Evolutionary conservation across 2,888 invertebrate species (phyloP).

Genomic region (Caradrina clavipalpis): DNA sequence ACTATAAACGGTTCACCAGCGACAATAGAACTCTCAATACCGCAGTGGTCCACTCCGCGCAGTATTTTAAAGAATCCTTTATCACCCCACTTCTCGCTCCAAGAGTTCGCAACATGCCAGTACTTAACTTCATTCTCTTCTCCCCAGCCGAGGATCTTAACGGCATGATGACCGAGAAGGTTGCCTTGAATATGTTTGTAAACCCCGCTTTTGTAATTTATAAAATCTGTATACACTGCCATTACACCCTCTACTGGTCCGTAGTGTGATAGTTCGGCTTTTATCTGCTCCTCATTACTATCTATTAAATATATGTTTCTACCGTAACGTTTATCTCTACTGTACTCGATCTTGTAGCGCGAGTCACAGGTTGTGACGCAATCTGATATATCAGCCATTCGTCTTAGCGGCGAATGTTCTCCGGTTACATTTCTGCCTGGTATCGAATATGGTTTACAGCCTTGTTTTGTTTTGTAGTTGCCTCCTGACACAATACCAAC

Average conservation of each 20-base stretch:
- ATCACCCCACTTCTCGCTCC: conserved; percentile 45
- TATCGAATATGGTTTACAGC: conserved; percentile 39
- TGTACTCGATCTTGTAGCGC: conserved; percentile 21
- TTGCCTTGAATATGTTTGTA: conserved; percentile 30
- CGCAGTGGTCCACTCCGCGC: conserved; percentile 47
- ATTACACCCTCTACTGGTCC: conserved; percentile 44
- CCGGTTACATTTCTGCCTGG: conserved; percentile 10
- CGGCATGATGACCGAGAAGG: conserved; percentile 38
- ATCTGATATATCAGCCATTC: conserved; percentile 13
- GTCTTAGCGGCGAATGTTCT: neutral
- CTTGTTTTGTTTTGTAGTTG: conserved; percentile 31
- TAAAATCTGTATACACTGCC: conserved; percentile 40
- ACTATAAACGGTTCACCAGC: conserved; percentile 42
- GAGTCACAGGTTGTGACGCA: conserved; percentile 36
- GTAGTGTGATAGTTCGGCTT: conserved; percentile 40
- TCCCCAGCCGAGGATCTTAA: conserved; percentile 53
- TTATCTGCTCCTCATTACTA: conserved; percentile 29
- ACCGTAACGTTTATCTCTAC: conserved; percentile 41
- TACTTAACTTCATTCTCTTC: conserved; percentile 31
- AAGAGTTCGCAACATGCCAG: conserved; percentile 51
- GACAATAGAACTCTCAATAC: conserved; percentile 39
- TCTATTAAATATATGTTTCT: conserved; percentile 36
- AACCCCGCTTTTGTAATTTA: conserved; percentile 43
- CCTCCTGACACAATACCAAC: conserved; percentile 51
- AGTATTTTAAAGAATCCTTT: conserved; percentile 49